These are phyloP conservation scores for Aphyosemion australe DNA, from an alignment of 2,113 vertebrate species.

Conservation along the genomic window DNA sequence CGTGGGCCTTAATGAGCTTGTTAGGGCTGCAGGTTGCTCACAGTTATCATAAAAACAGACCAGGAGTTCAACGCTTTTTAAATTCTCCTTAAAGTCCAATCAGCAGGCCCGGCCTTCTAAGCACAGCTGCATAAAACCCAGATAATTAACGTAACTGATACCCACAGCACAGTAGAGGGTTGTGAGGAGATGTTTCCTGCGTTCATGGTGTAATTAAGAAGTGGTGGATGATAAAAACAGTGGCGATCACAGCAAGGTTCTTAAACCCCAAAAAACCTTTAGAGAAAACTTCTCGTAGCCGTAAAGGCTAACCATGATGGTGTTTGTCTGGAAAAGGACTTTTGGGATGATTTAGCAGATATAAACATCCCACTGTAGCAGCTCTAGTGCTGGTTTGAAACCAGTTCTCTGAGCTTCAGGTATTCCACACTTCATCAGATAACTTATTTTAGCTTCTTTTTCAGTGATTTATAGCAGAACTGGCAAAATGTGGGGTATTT, in stretches of 20 bases:
- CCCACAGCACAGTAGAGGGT: no score
- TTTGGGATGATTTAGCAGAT: no score
- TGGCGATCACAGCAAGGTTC: not conserved
- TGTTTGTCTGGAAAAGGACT: not conserved
- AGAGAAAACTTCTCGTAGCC: not conserved
- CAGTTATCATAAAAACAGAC: not conserved
- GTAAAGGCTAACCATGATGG: not conserved
- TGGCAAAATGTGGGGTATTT: not conserved
- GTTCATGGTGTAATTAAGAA: conserved; percentile 5
- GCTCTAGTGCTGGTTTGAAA: not conserved
- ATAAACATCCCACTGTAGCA: not conserved
- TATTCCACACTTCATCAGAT: no score
- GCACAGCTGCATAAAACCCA: not conserved
- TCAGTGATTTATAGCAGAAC: not conserved
- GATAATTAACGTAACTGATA: conserved; percentile 4
- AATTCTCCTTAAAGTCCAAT: conserved; percentile 3
- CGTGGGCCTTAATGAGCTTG: not conserved
- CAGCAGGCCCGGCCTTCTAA: not conserved
- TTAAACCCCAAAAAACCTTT: not conserved
- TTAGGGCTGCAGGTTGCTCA: not conserved
- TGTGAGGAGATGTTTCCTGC: not conserved
- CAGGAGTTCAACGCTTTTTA: not conserved
- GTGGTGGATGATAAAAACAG: not conserved
- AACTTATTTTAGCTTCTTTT: no score
- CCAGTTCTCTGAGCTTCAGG: no score